Evolutionary conservation across 2,888 invertebrate species (phyloP).

Genomic region (Lepidochrysops patricia): DNA sequence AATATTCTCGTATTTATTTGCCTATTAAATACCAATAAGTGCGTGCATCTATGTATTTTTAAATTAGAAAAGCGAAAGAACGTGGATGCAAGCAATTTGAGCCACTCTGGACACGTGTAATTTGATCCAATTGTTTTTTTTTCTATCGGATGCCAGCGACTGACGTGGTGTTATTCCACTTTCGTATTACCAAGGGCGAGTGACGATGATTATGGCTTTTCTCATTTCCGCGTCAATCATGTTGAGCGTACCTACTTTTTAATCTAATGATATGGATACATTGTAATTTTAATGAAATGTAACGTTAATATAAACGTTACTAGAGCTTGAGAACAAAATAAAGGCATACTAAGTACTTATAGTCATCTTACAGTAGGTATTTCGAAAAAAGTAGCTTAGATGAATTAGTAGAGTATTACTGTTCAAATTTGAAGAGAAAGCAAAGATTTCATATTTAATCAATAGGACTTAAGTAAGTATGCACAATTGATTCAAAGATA

Average conservation of each 20-base stretch:
- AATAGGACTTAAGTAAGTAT: too few relatives aligned
- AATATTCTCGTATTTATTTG: neutral
- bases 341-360: too few relatives aligned
- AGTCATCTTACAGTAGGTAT: too few relatives aligned
- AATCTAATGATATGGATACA: neutral
- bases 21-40: neutral
- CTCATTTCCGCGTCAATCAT: constrained; percentile 31
- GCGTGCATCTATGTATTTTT: constrained; percentile 26
- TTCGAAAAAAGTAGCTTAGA: too few relatives aligned
- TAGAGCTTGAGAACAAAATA: too few relatives aligned
- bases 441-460: too few relatives aligned
- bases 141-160: constrained; percentile 28
- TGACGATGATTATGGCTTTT: constrained; percentile 32
- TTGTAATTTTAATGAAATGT: neutral
- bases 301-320: too few relatives aligned
- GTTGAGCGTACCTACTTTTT: constrained; percentile 10
- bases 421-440: too few relatives aligned
- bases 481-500: neutral
- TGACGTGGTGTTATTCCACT: constrained; percentile 27
- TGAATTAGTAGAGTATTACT: too few relatives aligned
- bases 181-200: constrained; percentile 22
- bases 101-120: constrained; percentile 41
- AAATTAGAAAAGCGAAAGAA: constrained; percentile 44
- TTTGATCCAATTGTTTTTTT: constrained; percentile 53
- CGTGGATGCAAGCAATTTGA: constrained; percentile 45